Evolutionary conservation across 2,888 invertebrate species (phyloP), one percentile per base, ranked within the genome.

Genomic region (Sarcophaga subvicina): DNA sequence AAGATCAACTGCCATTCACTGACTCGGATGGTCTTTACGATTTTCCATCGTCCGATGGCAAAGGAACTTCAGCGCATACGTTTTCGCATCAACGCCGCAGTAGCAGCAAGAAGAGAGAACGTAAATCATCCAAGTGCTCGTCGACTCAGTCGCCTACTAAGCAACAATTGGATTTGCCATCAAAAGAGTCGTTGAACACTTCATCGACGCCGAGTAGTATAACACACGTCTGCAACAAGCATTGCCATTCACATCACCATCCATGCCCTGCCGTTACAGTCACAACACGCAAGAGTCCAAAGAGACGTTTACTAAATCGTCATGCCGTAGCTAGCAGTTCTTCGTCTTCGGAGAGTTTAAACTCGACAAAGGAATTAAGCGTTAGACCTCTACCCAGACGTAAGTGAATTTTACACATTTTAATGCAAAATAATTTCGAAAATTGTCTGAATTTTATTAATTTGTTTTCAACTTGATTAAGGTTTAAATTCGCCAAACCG

Each of bases 11-110:
- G 84, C 96, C 96, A 20, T 96, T 96, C 90, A 96, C 97, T 17
- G 97, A 97, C 93, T 97, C 97, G 0, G 97, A 97, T 91, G 97
- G 96, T 4, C 93, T 97, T 27, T 97, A 97, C 91, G 97, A 97
- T 92, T 96, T 96, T 91, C 96, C 96, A 4, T 96, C 96, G 91
- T 96, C 96, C 8, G 97, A 97, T 91, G 95, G 95, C 88, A 95
- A 94, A 89, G 94, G 94, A 88, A 45, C 89, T 8, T 89, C 89
- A 11, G 88, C 89, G 12, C 93, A 94, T 8, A 93, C 94, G 11
- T 93, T 92, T 73, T 94, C 94, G 76, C 93, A 95, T 85, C 95
- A 95, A 90, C 95, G 95, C 90, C 96, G 96, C 91, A 94, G 95
- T 3, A 94, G 95, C 12, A 95, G 95, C 79, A 95, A 95, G 89